Evolutionary conservation across 2,888 invertebrate species (phyloP), one percentile per base, ranked within the genome.

Genomic region (Idaea biselata): DNA sequence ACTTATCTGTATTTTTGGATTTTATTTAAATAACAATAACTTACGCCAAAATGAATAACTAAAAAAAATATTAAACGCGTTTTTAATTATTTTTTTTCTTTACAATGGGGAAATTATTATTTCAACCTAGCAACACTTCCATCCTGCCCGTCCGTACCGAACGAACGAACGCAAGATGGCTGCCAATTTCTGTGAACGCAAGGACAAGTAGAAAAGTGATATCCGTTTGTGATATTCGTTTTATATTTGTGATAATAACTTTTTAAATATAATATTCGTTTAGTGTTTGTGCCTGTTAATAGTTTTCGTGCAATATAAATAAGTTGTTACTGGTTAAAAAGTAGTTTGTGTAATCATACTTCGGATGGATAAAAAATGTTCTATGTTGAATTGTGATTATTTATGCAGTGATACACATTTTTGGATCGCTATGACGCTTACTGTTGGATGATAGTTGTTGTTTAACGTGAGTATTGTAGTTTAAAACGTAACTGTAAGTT

Each of bases 371-470:
- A 80, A 80, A 88, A 87, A 89, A 87, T 89, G 88, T 89, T 90
- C 87, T 81, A 87, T 88, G 90, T 89, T 88, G 83, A 89, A 86
- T 90, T 88, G 91, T 91, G 91, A 91, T 89, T 88, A 91, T 89
- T 88, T 91, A 88, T 84, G 78, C 87, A 88, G 91, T 91, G 91
- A 82, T 86, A 87, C 81, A 86, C 81, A 77, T 81, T 81, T 82
- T 81, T 84, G 88, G 88, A 85, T 87, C 85, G 86, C 86, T 82
- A 89, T 87, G 86, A 87, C 83, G 87, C 80, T 80, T 78, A 79
- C 88, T 85, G 80, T 91, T 91, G 91, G 91, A 92, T 92, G 91
- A 92, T 91, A 90, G 80, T 81, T 82, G 88, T 82, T 79, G 79
- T 81, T 79, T 79, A 76, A 84, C 78, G 91, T 92, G 72, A 91